Evolutionary conservation across 64 coral and sea anemone species (phyloP), one percentile per base, ranked within the genome.

Genomic region (Stichodactyla mertensii): DNA sequence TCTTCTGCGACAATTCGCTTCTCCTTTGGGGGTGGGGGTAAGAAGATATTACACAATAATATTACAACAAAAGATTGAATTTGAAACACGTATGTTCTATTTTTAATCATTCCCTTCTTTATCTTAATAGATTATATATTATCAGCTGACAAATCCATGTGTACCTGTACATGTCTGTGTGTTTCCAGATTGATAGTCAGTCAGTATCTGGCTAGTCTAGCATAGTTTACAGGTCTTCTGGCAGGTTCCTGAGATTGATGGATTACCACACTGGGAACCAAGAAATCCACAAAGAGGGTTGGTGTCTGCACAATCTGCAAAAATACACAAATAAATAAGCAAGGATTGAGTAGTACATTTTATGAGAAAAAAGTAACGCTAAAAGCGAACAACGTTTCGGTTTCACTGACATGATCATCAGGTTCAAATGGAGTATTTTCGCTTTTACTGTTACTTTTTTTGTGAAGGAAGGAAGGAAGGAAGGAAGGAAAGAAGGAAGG

Each of bases 221-320:
- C 83, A 84, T 19, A 19, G 52, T n/a, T 55, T 59, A 20, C 83
- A 84, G 15, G 55, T 84, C 16, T 59, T 22, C 12, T 22, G 18
- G 51, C 83, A 84, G 13, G 14, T 84, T 51, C 83, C 58, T 13
- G 55, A 22, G 9, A 84, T 45, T 28, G 13, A 6, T 57, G 54
- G 83, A 5, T 84, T 60, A 51, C 83, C 15, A 22, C 83, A 84
- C 83, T 60, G 83, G 7, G 13, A 10, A 28, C 5, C 22, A 4
- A 84, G 20, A n/a, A 84, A 84, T 12, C 23, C 14, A 55, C 83
- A 84, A 10, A 84, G 58, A 15, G 54, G 55, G 54, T 84, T 84
- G 20, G 55, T 26, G 24, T 84, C 83, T n/a, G 20, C 24, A 80
- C 78, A 80, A 10, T 16, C 78, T 80, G 36, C 10, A 18, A 19